Evolutionary conservation across 2,797 vertebrate genomes (phyloP).

Genomic region (Chelon labrosus): DNA sequence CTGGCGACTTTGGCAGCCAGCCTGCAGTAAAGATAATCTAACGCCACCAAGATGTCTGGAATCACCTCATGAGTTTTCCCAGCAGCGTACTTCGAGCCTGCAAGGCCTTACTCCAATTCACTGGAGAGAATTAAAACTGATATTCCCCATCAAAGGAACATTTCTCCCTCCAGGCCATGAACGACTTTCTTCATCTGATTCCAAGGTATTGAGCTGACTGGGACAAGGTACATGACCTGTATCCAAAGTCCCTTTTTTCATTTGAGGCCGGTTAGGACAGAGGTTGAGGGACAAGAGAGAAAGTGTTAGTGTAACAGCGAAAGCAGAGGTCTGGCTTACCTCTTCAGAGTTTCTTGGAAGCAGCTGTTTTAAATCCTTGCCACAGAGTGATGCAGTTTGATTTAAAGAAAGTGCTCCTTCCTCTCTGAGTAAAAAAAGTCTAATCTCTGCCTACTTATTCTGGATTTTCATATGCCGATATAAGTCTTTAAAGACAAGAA

Average conservation of each 20-base stretch:
- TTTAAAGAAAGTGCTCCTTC: conserved; percentile 4
- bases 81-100: conserved; percentile 43
- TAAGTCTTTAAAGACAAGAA: background rate
- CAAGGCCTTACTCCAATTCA: conserved; percentile 42
- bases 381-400: conserved; percentile 30
- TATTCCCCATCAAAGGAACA: conserved; percentile 70
- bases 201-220: conserved; percentile 46
- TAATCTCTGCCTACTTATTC: background rate
- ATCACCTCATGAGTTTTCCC: conserved; percentile 59
- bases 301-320: conserved; percentile 34
- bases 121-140: conserved; percentile 69
- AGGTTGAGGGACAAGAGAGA: conserved; percentile 39
- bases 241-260: conserved; percentile 13
- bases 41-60: conserved; percentile 75
- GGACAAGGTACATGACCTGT: conserved; percentile 40
- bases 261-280: conserved; percentile 30
- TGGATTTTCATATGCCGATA: background rate
- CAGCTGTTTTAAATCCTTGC: conserved; percentile 28
- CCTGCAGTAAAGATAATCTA: conserved; percentile 68
- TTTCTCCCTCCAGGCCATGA: conserved; percentile 52
- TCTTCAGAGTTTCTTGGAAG: conserved; percentile 64
- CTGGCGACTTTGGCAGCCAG: conserved; percentile 57
- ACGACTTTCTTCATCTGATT: conserved; percentile 56
- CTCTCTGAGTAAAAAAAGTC: background rate
- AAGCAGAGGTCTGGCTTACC: conserved; percentile 46